A percentile compares a stretch with the other conserved stretches of the same genome.
These are phyloP conservation scores for Drosophila santomea DNA, from an alignment of 1,140 invertebrate species.

Conservation along the genomic window DNA sequence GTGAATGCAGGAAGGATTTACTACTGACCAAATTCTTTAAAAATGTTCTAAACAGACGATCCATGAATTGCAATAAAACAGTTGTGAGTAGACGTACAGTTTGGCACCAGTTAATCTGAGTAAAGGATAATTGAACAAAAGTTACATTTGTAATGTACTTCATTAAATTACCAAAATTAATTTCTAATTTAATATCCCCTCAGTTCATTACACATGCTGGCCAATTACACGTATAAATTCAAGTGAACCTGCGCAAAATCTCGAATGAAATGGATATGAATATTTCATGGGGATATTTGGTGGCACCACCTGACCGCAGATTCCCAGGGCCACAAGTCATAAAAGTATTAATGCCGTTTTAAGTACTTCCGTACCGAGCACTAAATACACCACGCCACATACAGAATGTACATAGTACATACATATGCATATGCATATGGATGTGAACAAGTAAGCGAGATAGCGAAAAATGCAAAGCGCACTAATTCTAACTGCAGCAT, in stretches of 20 bases:
- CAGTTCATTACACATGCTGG: slow-evolving; percentile 54
- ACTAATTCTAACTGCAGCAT: slow-evolving; percentile 82
- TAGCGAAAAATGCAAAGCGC: slow-evolving; percentile 75
- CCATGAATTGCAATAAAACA: too few species aligned
- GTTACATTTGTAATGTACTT: not conserved
- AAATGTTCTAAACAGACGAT: too few species aligned
- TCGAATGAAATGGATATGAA: slow-evolving; percentile 56
- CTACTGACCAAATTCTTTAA: too few species aligned
- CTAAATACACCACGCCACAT: slow-evolving; percentile 46
- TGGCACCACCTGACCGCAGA: slow-evolving; percentile 73
- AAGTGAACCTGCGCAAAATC: slow-evolving; percentile 17
- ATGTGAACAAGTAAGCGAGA: slow-evolving; percentile 23
- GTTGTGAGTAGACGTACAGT: too few species aligned
- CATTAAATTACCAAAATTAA: not conserved
- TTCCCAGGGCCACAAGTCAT: slow-evolving; percentile 77
- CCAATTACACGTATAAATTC: slow-evolving; percentile 34
- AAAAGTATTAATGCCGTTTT: slow-evolving; percentile 80
- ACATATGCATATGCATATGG: slow-evolving; percentile 29
- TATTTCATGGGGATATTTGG: slow-evolving; percentile 65
- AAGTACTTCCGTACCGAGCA: slow-evolving; percentile 78
- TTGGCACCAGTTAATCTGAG: too few species aligned
- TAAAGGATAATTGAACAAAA: too few species aligned
- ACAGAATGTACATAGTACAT: slow-evolving; percentile 2
- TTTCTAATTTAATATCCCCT: slow-evolving; percentile 32
- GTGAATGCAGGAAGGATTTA: too few species aligned